phyloP scores from a whole-genome alignment of 2,888 invertebrate species.

The Cephus pygmeus region DNA sequence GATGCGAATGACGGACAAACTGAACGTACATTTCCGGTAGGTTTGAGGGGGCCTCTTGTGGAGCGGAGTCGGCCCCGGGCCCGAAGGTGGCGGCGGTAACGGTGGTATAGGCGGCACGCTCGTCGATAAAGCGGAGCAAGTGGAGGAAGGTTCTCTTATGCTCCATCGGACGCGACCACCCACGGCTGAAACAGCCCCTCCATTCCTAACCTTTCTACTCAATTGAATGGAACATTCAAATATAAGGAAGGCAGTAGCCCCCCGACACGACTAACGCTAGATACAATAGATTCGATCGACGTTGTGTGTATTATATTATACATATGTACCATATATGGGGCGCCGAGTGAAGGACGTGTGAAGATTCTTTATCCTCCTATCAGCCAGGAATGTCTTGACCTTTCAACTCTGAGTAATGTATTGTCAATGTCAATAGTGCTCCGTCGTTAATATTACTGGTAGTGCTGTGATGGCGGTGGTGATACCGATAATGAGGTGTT shows the following conservation, averaged over 20 bases:
- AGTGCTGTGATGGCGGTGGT: background rate
- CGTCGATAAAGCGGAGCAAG: slow-evolving; percentile 45
- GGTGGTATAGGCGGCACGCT: slow-evolving; percentile 51
- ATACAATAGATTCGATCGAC: background rate
- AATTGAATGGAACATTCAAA: background rate
- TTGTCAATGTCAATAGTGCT: background rate
- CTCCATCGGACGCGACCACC: slow-evolving; percentile 58
- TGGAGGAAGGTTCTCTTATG: slow-evolving; percentile 57
- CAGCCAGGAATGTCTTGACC: background rate
- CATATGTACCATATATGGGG: background rate
- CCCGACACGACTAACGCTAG: background rate
- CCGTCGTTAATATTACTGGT: background rate
- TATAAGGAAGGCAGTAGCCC: background rate
- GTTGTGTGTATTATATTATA: background rate
- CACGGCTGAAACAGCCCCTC: slow-evolving; percentile 61
- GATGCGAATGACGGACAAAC: slow-evolving; percentile 28
- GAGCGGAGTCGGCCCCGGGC: slow-evolving; percentile 54
- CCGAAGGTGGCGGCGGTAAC: slow-evolving; percentile 57
- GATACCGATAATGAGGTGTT: background rate
- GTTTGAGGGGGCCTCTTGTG: slow-evolving; percentile 56
- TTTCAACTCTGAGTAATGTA: background rate
- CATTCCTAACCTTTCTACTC: slow-evolving; percentile 5
- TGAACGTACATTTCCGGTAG: slow-evolving; percentile 59
- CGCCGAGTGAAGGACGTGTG: background rate
- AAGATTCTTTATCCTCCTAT: background rate